Evolutionary conservation across 2,113 vertebrate genomes (phyloP).

Genomic region (Tringa solitaria): DNA sequence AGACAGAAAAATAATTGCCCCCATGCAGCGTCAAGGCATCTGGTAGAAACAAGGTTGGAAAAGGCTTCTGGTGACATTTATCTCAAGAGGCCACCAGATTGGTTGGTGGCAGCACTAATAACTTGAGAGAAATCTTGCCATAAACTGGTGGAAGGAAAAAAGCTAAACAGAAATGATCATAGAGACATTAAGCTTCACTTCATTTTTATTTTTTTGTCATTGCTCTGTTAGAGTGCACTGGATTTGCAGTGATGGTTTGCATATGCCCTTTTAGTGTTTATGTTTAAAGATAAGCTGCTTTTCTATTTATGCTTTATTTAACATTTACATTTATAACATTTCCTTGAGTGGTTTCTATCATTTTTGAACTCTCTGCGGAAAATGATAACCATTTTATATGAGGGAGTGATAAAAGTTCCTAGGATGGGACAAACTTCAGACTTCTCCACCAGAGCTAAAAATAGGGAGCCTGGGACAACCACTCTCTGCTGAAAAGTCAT

Average conservation of each 20-base stretch:
- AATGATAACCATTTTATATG: neutral
- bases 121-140: neutral
- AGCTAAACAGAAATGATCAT: neutral
- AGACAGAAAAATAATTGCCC: neutral
- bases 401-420: neutral
- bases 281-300: slow-evolving; percentile 39
- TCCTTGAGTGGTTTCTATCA: slow-evolving; percentile 40
- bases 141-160: neutral
- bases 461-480: neutral
- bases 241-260: slow-evolving; percentile 43
- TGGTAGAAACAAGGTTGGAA: neutral
- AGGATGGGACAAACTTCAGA: neutral
- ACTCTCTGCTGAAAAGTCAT: neutral
- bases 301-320: slow-evolving; percentile 30
- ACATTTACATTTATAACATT: neutral
- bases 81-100: neutral
- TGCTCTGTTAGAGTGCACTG: neutral
- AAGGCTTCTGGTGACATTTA: slow-evolving; percentile 8
- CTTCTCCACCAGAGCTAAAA: neutral
- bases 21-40: neutral
- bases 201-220: neutral
- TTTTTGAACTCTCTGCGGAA: neutral
- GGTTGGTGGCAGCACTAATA: neutral
- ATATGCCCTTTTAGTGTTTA: slow-evolving; percentile 46
- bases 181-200: neutral